Base-by-base conservation (phyloP, 1,140 invertebrate genomes). In the Sarcophaga peregrina region DNA sequence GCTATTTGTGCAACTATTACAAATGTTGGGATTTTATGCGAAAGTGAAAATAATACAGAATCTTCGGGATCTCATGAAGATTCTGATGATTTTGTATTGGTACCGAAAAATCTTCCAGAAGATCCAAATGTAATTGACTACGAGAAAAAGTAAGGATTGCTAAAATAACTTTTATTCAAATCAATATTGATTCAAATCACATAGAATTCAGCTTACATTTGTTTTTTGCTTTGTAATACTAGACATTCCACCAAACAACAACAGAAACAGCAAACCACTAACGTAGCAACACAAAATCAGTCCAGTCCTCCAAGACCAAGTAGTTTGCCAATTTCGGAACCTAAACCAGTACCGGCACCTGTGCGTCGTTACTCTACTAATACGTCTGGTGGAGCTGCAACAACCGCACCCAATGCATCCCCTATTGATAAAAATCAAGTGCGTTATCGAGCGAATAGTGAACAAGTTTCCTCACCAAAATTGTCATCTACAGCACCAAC, bases 11-110 rank as follows among this genome's bases (percentile, higher is more conserved):
- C 88, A 50, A 90, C 89, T 82, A 89, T 90, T 54, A 90, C 89
- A 75, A 90, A 90, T 85, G 88, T 89, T 82, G 89, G 89, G 0
- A 86, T 90, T 52, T 83, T 90, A 50, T 90, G 89, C 82, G 89
- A 90, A 20, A 92, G 88, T 80, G 91, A 90, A 80, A 92, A 92
- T 82, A 90, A 91, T 50, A 92, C 90, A 58, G 92, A 90, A 85
- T 92, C 91, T 37, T 92, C 92, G 84, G 92, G 92, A 81, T 95
- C 95, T 86, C 93, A 94, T 82, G 95, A 96, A 86, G 91, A 92
- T 83, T 92, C 91, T 46, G 96, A 96, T 92, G 96, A 96, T 91
- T 97, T 96, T 92, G 96, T 97, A 84, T 92, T 97, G 87, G 96
- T 97, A 82, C 95, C 96, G 73, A 93, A 93, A 83, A 94, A 95